Base-by-base conservation (phyloP, 2,113 vertebrate genomes). In the Ranitomeya variabilis region DNA sequence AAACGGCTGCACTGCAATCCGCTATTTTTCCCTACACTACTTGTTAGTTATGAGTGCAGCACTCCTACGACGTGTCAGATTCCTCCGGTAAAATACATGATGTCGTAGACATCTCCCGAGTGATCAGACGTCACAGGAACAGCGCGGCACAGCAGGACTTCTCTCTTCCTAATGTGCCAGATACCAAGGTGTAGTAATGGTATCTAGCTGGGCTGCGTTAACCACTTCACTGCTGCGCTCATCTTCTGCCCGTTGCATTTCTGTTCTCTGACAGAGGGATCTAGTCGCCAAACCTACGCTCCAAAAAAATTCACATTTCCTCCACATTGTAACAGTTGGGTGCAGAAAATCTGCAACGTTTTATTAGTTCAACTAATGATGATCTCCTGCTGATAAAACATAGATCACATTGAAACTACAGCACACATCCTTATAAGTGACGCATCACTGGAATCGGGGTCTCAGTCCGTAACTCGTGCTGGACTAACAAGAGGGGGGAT, bases 91-190 rank as follows among this genome's bases (percentile, higher is more conserved):
- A 45, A 31, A 21, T 71, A 57, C 67, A 73, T 57, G 66, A 59
- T 57, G 57, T 55, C 16, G 9, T 85, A 85, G 69, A 78, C 85
- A 62, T 64, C 85, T 74, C 73, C 73, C 85, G 78, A 86, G 85
- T 64, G 85, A 86, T 86, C 57, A 66, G 51, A 60, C 57, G 3
- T 60, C 54, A 86, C 84, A 51, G 23, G 73, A 51, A 37, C 83
- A 60, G 54, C 74, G 14, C 64, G 26, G 64, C 82, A 26, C 64
- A 83, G 51, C 64, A 11, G 64, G 82, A 11, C 37, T 9, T 71
- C 21, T 83, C n/a, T 23, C 15, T 54, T 54, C 54, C 67, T 83
- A 64, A 23, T 83, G 62, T 67, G 55, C 62, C 64, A 83, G 51
- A 55, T 55, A 83, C 82, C 23, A 6, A 21, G 51, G 81, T 21